These are phyloP conservation scores for Thysanoteuthis rhombus DNA, from an alignment of 2,888 invertebrate genomes.

Conservation along the genomic window DNA sequence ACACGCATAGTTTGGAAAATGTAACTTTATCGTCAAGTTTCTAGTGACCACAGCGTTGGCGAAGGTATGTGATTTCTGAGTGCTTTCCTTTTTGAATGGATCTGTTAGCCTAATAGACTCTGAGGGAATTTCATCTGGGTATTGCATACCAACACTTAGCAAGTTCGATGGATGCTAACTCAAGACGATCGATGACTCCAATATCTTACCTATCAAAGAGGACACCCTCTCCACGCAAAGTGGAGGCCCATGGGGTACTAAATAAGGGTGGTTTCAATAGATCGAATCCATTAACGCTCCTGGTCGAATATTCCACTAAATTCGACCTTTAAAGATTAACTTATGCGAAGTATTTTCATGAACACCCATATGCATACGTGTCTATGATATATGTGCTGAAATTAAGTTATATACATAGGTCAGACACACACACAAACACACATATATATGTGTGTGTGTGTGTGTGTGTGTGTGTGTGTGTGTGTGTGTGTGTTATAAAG, in stretches of 20 bases:
- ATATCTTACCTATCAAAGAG: neutral
- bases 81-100: neutral
- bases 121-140: neutral
- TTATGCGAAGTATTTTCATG: neutral
- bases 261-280: neutral
- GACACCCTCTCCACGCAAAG: neutral
- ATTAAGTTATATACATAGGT: neutral
- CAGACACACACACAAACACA: neutral
- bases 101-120: neutral
- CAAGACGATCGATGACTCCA: neutral
- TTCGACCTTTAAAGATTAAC: neutral
- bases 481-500: no score
- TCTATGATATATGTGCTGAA: neutral
- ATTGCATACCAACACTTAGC: neutral
- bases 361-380: neutral
- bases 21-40: no score
- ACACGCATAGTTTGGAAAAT: no score
- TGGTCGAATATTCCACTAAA: neutral
- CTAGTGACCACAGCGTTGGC: no score
- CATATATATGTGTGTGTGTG: neutral
- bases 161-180: neutral
- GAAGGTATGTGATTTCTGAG: neutral
- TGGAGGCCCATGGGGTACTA: neutral
- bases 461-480: neutral
- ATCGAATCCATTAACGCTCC: neutral